Evolutionary conservation across 2,113 vertebrate species (phyloP).

Genomic region (Zeus faber): DNA sequence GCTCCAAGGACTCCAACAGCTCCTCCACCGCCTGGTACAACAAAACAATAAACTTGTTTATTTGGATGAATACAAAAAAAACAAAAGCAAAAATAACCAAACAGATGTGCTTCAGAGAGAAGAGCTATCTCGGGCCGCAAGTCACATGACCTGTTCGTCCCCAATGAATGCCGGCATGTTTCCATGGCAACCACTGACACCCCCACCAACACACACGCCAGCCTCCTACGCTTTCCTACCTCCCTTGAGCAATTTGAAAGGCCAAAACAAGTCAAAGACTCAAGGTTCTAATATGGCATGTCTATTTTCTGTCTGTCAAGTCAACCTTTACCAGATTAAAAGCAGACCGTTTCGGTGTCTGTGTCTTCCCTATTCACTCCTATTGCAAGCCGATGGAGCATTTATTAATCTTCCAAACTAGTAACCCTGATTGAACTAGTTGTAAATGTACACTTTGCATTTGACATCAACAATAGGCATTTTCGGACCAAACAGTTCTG

Average conservation of each 20-base stretch:
- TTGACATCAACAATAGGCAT: no score
- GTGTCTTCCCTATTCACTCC: no score
- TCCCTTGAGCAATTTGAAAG: conserved; percentile 8
- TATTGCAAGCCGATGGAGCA: no score
- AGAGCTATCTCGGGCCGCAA: not conserved
- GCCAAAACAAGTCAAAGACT: not conserved
- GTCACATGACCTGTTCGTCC: conserved; percentile 16
- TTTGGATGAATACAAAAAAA: no score
- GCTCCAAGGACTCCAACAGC: conserved; percentile 89
- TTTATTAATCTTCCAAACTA: no score
- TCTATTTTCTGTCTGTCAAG: not conserved
- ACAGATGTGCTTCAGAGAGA: not conserved
- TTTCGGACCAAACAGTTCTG: no score
- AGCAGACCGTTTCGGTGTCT: no score
- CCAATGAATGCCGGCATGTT: conserved; percentile 10
- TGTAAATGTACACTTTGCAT: no score
- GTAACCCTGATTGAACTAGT: no score
- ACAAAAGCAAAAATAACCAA: not conserved
- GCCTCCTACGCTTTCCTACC: conserved; percentile 9
- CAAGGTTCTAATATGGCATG: not conserved
- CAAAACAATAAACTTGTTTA: no score
- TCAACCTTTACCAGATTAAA: no score
- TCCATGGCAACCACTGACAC: conserved; percentile 22
- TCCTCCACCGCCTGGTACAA: conserved; percentile 95
- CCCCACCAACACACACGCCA: not conserved